phyloP scores from a whole-genome alignment of 2,888 invertebrate genomes.

The Rhingia rostrata region DNA sequence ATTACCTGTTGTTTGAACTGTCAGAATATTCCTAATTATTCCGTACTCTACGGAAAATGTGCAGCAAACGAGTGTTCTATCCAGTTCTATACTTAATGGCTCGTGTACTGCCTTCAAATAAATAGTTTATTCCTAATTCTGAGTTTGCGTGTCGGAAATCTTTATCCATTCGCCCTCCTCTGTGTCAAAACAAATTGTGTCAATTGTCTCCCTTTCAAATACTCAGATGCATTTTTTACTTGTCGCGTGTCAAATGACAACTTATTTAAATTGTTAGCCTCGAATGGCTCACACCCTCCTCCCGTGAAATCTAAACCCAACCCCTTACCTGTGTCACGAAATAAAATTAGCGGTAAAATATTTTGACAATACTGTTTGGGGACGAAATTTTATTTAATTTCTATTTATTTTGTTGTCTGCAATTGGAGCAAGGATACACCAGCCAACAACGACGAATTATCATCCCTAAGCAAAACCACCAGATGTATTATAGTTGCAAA shows the following conservation, averaged over 20 bases:
- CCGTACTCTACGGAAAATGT: too few species aligned
- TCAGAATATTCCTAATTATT: too few species aligned
- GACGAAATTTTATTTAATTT: conserved; percentile 14
- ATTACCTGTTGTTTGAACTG: too few species aligned
- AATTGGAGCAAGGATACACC: conserved; percentile 73
- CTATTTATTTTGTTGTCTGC: conserved; percentile 35
- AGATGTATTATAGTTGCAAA: conserved; percentile 46
- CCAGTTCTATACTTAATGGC: not conserved
- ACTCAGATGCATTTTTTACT: conserved; percentile 17
- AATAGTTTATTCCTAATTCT: conserved; percentile 21
- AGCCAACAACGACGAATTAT: conserved; percentile 58
- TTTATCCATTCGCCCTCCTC: not conserved
- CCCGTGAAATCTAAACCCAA: conserved; percentile 12
- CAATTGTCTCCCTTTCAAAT: conserved; percentile 12
- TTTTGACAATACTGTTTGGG: conserved; percentile 51
- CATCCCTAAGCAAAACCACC: conserved; percentile 53
- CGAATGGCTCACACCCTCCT: not conserved
- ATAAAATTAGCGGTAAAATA: conserved; percentile 69
- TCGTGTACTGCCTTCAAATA: not conserved
- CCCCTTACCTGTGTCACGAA: conserved; percentile 11
- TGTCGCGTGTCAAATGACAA: conserved; percentile 61
- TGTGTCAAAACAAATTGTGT: not conserved
- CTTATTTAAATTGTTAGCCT: conserved; percentile 40
- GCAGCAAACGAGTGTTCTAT: too few species aligned
- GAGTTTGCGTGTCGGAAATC: conserved; percentile 45